Evolutionary conservation across 1,140 invertebrate genomes (phyloP), one percentile per base, ranked within the genome.

Genomic region (Hirudo medicinalis): DNA sequence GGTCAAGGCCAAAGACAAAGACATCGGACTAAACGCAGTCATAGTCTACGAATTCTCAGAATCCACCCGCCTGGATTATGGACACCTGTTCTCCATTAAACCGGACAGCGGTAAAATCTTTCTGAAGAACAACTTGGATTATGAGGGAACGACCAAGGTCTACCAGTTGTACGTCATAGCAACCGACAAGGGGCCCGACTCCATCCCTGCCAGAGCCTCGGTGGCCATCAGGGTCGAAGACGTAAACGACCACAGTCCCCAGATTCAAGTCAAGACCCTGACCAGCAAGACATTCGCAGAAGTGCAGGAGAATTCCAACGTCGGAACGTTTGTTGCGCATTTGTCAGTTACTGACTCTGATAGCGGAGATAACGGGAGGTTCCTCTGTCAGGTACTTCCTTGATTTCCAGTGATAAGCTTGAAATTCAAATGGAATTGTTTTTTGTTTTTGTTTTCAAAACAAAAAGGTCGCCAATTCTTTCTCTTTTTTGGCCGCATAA

Each of bases 11-110:
- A 73, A 74, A 32, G 80, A 82, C 72, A 49, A 66, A 25, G 80
- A 82, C 80, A 68, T 60, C 3, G 79, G 79, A 4, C 49, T 75
- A 1, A 82, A 82, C 69, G 76, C 75, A 25, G 74, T 77, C 57
- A 76, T 82, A 22, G 72, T 71, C 17, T 97, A 92, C 84, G 89
- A 19, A 91, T 96, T 74, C 86, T 88, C n/a, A 84, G 87, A 54
- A 25, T 53, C 40, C 25, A 74, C 73, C 22, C 13, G 43, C 29
- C 49, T 54, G 53, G 53, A 70, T n/a, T 74, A 72, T 49, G 73
- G 71, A 8, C 36, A 69, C 19, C 43, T 72, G 66, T 74, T 74
- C 55, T 54, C 32, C n/a, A 69, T 74, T 3, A 70, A 74, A 36
- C 27, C 66, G 8, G 55, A 74, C 20, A 69, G 53, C 36, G 73